phyloP scores from a whole-genome alignment of 2,888 invertebrate genomes.

The Leptinotarsa haldemani region DNA sequence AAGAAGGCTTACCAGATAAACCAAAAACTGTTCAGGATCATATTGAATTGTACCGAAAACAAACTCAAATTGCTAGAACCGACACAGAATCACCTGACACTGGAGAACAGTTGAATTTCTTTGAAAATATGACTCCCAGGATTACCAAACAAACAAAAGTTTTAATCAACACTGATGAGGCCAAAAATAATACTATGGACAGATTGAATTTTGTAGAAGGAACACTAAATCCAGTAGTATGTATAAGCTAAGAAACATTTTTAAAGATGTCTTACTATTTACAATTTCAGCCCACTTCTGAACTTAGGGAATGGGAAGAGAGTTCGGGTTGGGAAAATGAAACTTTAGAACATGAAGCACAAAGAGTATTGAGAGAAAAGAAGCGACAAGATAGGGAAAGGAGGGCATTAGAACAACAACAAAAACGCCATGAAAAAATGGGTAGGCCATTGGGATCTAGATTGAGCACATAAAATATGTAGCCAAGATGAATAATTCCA shows the following conservation, averaged over 20 bases:
- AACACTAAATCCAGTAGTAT: conserved; percentile 47
- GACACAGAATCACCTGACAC: conserved; percentile 62
- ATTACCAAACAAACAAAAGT: conserved; percentile 73
- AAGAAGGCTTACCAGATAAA: conserved; percentile 66
- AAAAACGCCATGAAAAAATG: conserved; percentile 59
- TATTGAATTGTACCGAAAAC: conserved; percentile 73
- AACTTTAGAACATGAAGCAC: conserved; percentile 58
- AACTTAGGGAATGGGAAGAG: conserved; percentile 64
- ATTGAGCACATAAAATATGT: conserved; percentile 51
- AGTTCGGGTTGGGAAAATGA: conserved; percentile 62
- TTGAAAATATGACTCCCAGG: conserved; percentile 73
- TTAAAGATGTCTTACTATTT: not conserved
- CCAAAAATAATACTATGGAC: conserved; percentile 50
- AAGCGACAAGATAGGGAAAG: conserved; percentile 60
- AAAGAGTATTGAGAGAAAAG: conserved; percentile 59
- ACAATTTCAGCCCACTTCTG: conserved; percentile 54
- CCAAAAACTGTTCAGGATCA: conserved; percentile 71
- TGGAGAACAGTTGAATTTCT: conserved; percentile 69
- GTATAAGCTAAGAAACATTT: conserved; percentile 27
- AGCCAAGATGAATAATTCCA: not conserved
- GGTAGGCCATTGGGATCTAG: conserved; percentile 56
- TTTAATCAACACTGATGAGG: conserved; percentile 64
- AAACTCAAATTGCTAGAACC: conserved; percentile 56
- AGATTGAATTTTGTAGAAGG: conserved; percentile 55
- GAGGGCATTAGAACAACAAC: conserved; percentile 60